phyloP scores from a whole-genome alignment of 2,797 vertebrate species.

The Poecilia gillii region DNA sequence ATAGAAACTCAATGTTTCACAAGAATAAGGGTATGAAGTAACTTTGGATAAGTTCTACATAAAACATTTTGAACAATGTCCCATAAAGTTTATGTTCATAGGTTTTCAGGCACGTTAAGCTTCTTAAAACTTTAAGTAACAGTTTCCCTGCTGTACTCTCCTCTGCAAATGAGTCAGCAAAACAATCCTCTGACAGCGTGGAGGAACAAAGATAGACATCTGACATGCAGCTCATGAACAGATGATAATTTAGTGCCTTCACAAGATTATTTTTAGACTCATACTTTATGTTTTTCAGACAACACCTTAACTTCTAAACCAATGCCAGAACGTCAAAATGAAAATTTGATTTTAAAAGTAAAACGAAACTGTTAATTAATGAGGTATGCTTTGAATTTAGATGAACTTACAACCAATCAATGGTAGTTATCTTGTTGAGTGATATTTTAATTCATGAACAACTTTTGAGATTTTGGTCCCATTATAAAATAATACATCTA shows the following conservation, averaged over 20 bases:
- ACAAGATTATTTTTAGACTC: constrained; percentile 13
- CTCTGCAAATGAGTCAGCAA: constrained; percentile 5
- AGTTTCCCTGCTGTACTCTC: constrained; percentile 1
- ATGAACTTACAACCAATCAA: not conserved
- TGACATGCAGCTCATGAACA: not conserved
- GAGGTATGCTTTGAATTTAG: not conserved
- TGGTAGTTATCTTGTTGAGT: not conserved
- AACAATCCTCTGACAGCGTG: not conserved
- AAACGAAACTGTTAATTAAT: not conserved
- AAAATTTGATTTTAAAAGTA: not conserved
- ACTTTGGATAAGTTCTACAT: not conserved
- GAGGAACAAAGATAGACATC: not conserved
- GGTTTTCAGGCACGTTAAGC: not conserved
- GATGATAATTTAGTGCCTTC: not conserved
- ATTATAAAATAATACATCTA: not conserved
- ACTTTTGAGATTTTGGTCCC: not conserved
- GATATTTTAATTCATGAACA: not conserved
- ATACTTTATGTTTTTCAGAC: not conserved
- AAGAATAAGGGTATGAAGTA: not conserved
- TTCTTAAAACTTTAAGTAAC: not conserved
- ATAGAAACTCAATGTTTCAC: not conserved
- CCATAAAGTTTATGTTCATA: not conserved
- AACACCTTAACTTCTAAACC: not conserved
- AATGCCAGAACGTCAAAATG: not conserved
- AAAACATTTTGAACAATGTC: not conserved